Evolutionary conservation across 2,797 vertebrate genomes (phyloP), one percentile per base, ranked within the genome.

Genomic region (Gouania willdenowi): DNA sequence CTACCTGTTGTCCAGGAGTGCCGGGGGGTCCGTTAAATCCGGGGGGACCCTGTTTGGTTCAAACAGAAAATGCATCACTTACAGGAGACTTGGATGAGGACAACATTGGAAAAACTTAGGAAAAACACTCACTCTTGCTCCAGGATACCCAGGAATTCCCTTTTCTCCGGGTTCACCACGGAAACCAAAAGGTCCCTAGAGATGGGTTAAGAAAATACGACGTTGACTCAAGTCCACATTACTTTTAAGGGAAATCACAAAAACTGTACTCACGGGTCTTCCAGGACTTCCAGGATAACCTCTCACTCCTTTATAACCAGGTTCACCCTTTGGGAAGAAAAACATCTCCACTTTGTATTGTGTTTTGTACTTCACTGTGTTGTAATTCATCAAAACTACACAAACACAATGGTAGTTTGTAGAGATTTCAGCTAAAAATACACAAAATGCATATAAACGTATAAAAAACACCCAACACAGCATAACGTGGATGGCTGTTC

Each of bases 141-240:
- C 96, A 0, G 94, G 95, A 55, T 94, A 89, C 34, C 95, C 94
- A 6, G 80, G 89, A 8, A 98, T 90, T 27, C 95, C 94, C 43
- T 91, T 94, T 79, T 98, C 96, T 70, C 94, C 95, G 22, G 71
- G 56, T 79, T 93, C 90, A 40, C 91, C 93, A 20, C 30, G 36
- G 46, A 27, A 87, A 33, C 71, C 85, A 50, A 83, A 86, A 14
- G 69, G 54, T 8, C 89, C 90, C 95, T 97, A 67, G 6, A 43
- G n/a, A 43, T 30, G 6, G 9, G 14, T 2, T 2, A 14, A 14
- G 14, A 14, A 14, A 13, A 14, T 14, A 2, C 13, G 14, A 14
- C 14, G 13, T 14, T 13, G 14, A 14, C 14, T 14, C 13, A 3
- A 3, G 13, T 20, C 4, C 5, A 1, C 19, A 20, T 20, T 20